These are phyloP conservation scores for Pangasius mekongensis DNA, from an alignment of 2,797 vertebrate genomes.

Conservation along the genomic window DNA sequence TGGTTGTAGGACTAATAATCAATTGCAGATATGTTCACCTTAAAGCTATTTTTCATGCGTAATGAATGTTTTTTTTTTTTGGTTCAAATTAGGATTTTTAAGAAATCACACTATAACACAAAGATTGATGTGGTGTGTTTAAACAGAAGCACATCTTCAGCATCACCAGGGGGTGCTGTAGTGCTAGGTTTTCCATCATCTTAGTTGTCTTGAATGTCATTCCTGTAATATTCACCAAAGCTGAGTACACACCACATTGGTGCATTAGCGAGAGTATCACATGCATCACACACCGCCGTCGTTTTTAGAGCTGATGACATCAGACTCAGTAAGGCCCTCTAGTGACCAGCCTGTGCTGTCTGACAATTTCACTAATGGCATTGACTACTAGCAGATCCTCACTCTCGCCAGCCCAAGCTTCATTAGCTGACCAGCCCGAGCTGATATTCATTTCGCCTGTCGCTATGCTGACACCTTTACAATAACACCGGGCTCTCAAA, in stretches of 20 bases:
- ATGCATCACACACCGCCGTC: background rate
- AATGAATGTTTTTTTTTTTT: background rate
- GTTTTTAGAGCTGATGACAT: constrained; percentile 25
- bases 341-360: constrained; percentile 36
- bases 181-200: constrained; percentile 63
- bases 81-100: background rate
- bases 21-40: constrained; percentile 12
- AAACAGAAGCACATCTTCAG: constrained; percentile 28
- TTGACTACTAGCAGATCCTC: constrained; percentile 22
- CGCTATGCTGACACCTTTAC: constrained; percentile 18
- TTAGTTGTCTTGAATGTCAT: constrained; percentile 20
- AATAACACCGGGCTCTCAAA: constrained; percentile 3
- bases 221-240: constrained; percentile 22
- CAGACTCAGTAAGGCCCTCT: constrained; percentile 43
- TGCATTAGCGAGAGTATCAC: constrained; percentile 8
- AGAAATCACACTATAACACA: background rate
- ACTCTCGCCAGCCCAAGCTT: background rate
- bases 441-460: constrained; percentile 10
- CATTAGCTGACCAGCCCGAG: constrained; percentile 15
- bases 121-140: background rate
- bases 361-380: constrained; percentile 42
- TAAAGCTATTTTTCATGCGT: background rate
- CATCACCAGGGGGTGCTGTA: constrained; percentile 80
- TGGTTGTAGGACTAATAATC: constrained; percentile 52
- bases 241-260: constrained; percentile 6